Evolutionary conservation across 1,140 invertebrate species (phyloP).

Genomic region (Condylostylus longicornis): DNA sequence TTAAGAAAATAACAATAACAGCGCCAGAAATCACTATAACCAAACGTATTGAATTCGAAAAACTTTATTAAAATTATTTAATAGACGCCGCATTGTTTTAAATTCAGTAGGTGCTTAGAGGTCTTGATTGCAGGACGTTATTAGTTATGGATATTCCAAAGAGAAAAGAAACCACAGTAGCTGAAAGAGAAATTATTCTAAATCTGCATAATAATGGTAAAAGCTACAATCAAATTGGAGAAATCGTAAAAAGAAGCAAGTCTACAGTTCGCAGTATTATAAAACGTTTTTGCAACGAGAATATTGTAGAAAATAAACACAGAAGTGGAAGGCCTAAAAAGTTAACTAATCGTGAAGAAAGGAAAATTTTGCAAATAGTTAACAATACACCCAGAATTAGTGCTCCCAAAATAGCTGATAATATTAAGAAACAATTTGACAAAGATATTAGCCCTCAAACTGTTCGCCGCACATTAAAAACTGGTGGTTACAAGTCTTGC

Average conservation of each 20-base stretch:
- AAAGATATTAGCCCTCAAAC: conserved; percentile 3
- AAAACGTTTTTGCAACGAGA: background rate
- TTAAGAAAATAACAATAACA: no score
- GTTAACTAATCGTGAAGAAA: background rate
- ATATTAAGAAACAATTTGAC: conserved; percentile 1
- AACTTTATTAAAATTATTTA: no score
- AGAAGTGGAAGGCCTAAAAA: conserved; percentile 1
- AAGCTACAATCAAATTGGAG: background rate
- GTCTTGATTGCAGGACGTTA: no score
- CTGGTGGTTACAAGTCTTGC: conserved; percentile 1
- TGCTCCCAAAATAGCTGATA: conserved; percentile 1
- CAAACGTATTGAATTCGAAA: no score
- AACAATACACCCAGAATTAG: background rate
- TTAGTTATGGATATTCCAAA: no score
- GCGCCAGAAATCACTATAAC: no score
- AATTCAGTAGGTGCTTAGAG: no score
- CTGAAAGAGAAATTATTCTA: background rate
- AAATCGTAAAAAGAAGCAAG: conserved; percentile 1
- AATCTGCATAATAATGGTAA: conserved; percentile 1
- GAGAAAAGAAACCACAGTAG: no score
- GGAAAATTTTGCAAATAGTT: conserved; percentile 1
- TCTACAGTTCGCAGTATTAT: conserved; percentile 1
- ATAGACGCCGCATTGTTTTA: no score
- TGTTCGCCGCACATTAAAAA: conserved; percentile 1
- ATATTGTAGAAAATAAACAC: background rate